Conservation (phyloP, 2,797 vertebrate genomes). For the Pangasius larnaudii region DNA sequence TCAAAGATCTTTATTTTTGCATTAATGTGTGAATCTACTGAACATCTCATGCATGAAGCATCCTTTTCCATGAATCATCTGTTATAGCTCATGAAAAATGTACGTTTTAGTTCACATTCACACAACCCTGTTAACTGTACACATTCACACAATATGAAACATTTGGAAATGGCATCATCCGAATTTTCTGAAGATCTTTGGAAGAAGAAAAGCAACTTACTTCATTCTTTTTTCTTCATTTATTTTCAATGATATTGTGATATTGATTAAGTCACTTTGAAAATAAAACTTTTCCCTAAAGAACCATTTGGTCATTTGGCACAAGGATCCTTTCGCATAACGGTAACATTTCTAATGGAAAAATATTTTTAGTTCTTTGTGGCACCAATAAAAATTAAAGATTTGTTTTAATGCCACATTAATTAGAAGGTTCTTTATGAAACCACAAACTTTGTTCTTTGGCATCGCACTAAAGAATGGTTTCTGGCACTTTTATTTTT, state of each 20-base stretch:
- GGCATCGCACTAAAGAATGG: background rate
- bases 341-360: background rate
- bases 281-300: background rate
- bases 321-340: background rate
- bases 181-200: background rate
- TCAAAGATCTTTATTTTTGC: background rate
- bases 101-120: background rate
- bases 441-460: background rate
- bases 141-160: background rate
- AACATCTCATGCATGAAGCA: background rate
- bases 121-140: background rate
- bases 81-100: background rate
- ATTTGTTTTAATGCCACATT: conserved; percentile 4
- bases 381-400: background rate
- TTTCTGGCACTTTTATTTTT: background rate
- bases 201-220: background rate
- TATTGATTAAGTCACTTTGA: too few species aligned
- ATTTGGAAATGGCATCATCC: background rate
- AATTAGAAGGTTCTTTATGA: background rate
- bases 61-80: background rate
- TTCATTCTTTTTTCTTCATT: background rate
- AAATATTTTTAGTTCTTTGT: background rate
- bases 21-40: background rate
- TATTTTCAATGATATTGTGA: too few species aligned
- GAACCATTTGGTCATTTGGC: background rate